Evolutionary conservation across 2,797 vertebrate genomes (phyloP), one percentile per base, ranked within the genome.

Genomic region (Diceros bicornis): DNA sequence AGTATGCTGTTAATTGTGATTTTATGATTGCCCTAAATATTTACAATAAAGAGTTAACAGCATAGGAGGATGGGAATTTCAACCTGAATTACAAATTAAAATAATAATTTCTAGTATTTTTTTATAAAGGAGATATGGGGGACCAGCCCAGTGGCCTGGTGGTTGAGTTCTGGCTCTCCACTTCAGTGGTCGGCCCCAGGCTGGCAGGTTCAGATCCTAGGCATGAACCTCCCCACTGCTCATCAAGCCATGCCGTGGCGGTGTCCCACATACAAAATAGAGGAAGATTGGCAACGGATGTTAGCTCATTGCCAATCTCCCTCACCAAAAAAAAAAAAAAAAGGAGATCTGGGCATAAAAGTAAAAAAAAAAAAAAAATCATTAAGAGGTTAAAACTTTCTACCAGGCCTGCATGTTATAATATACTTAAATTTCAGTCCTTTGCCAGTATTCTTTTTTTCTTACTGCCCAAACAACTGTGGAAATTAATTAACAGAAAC

Each of bases 1-100:
- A 79, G 12, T 75, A 62, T 92, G 7, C 75, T 92, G 25, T 82
- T 87, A 41, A 71, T 78, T 94, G 13, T 81, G 81, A 84, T 74
- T 96, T 94, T 92, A 27, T 71, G 71, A 68, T 91, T 91, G 62
- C 25, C 23, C 1, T 91, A 23, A 79, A 20, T 91, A 61, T 92
- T 95, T 90, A 77, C 7, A 69, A 9, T 74, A 69, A 92, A 34
- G 12, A 7, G 11, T 75, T 77, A 84, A 81, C 17, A 74, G 41
- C 87, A 59, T 44, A 62, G 52, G 29, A 97, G 32, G 23, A 89
- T 77, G 82, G 17, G 47, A 52, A 41, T 87, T 57, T 41, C 55
- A 64, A 55, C 20, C 2, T 66, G 44, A 95, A 75, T 59, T 96
- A 55, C 13, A 90, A 78, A 50, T 79, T 74, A 79, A 87, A 91